phyloP scores from a whole-genome alignment of 2,113 vertebrate genomes.

The Otis tarda region DNA sequence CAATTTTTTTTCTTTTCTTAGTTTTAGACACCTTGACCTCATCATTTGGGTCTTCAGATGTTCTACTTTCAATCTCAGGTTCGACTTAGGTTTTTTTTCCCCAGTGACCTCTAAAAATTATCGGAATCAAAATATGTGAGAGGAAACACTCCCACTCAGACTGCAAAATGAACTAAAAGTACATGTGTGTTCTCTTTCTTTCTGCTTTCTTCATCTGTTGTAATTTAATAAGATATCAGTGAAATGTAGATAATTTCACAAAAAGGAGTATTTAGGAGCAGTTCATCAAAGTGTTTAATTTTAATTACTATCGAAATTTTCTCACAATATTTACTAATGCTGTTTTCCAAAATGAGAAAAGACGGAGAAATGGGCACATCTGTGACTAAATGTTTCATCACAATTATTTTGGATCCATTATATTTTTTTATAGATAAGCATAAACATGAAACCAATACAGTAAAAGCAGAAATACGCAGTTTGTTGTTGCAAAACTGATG shows the following conservation, averaged over 20 bases:
- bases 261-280: not conserved
- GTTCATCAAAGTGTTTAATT: not conserved
- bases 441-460: not conserved
- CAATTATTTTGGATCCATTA: not conserved
- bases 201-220: not conserved
- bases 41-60: not conserved
- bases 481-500: not conserved
- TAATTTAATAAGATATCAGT: not conserved
- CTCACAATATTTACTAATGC: not conserved
- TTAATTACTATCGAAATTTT: not conserved
- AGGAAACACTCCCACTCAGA: not conserved
- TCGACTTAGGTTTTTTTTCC: not conserved
- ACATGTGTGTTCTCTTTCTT: not conserved
- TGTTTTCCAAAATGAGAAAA: not conserved
- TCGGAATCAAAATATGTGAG: not conserved
- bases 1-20: not conserved
- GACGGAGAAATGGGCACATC: not conserved
- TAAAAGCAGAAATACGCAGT: not conserved
- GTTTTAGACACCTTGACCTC: not conserved
- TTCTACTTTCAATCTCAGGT: not conserved
- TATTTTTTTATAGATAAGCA: not conserved
- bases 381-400: not conserved
- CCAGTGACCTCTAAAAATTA: not conserved
- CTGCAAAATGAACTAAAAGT: not conserved
- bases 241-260: not conserved